Percentiles rank a stretch among this genome's conserved stretches.
These are phyloP conservation scores for Drosophila tanythrix DNA, from an alignment of 2,888 invertebrate genomes.

Conservation along the genomic window DNA sequence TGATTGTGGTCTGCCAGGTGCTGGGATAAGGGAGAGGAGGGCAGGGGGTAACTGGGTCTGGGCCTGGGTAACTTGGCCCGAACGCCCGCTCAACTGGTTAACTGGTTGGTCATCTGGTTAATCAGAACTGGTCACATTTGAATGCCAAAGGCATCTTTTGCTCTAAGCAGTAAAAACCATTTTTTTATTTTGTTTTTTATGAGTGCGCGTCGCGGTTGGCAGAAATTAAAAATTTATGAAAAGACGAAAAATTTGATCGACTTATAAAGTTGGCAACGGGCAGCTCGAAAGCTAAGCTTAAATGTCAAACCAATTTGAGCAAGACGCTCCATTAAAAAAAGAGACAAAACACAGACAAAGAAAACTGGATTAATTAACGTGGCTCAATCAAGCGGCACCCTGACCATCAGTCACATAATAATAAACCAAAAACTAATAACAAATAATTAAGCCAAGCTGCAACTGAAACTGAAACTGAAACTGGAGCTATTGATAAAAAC, in stretches of 20 bases:
- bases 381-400: conserved; percentile 21
- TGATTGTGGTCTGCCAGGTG: conserved; percentile 20
- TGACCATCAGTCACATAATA: not conserved
- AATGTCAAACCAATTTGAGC: conserved; percentile 79
- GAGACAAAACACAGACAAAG: not conserved
- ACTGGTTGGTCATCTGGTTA: not conserved
- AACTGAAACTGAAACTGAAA: not conserved
- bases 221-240: conserved; percentile 72
- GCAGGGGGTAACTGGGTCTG: not conserved
- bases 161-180: conserved; percentile 61
- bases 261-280: not conserved
- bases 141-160: conserved; percentile 75
- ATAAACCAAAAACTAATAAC: not conserved
- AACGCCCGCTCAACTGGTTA: conserved; percentile 61
- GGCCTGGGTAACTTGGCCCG: conserved; percentile 12
- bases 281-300: conserved; percentile 48
- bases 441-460: not conserved
- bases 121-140: conserved; percentile 56
- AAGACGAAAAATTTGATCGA: conserved; percentile 25
- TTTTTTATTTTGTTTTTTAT: conserved; percentile 80
- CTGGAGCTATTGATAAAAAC: not conserved
- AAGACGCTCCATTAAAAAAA: conserved; percentile 53
- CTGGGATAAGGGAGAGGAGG: not conserved
- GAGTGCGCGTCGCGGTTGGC: conserved; percentile 54
- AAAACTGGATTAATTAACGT: conserved; percentile 76